These are phyloP conservation scores for Aulostomus chinensis DNA, from an alignment of 2,797 vertebrate genomes.

Conservation along the genomic window DNA sequence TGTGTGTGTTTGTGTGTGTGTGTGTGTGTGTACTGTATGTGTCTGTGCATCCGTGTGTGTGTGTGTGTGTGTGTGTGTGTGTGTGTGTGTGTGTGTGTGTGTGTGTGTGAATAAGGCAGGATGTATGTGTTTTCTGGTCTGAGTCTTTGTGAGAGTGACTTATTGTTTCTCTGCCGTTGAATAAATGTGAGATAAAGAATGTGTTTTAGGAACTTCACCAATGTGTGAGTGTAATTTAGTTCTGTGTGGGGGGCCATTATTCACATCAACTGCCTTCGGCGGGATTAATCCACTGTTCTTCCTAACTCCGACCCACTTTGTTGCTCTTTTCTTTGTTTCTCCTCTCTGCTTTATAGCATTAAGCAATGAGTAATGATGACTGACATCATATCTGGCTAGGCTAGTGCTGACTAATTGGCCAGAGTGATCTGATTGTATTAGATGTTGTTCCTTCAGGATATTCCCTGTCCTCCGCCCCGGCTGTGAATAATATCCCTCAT, in stretches of 20 bases:
- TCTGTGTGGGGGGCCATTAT: conserved; percentile 32
- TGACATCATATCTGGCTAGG: conserved; percentile 70
- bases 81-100: conserved; percentile 7
- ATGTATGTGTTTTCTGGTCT: conserved; percentile 2
- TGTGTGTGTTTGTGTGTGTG: background rate
- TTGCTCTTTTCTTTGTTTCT: conserved; percentile 57
- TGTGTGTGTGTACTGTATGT: background rate
- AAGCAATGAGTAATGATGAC: conserved; percentile 66
- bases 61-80: too few species aligned
- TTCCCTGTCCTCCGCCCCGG: conserved; percentile 55
- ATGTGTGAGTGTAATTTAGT: conserved; percentile 1
- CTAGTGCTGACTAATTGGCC: conserved; percentile 64
- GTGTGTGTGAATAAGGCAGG: background rate
- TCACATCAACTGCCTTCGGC: conserved; percentile 31
- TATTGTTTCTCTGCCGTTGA: too few species aligned
- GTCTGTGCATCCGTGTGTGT: background rate
- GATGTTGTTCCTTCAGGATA: conserved; percentile 67
- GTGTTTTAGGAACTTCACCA: conserved; percentile 8
- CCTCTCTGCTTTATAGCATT: conserved; percentile 56
- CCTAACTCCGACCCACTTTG: conserved; percentile 46
- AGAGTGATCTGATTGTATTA: conserved; percentile 69
- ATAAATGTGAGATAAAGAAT: too few species aligned
- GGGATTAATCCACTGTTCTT: conserved; percentile 50
- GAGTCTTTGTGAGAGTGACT: conserved; percentile 2
- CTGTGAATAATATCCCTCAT: conserved; percentile 54